These are phyloP conservation scores for Caretta caretta DNA, from an alignment of 2,113 vertebrate genomes.

Conservation along the genomic window DNA sequence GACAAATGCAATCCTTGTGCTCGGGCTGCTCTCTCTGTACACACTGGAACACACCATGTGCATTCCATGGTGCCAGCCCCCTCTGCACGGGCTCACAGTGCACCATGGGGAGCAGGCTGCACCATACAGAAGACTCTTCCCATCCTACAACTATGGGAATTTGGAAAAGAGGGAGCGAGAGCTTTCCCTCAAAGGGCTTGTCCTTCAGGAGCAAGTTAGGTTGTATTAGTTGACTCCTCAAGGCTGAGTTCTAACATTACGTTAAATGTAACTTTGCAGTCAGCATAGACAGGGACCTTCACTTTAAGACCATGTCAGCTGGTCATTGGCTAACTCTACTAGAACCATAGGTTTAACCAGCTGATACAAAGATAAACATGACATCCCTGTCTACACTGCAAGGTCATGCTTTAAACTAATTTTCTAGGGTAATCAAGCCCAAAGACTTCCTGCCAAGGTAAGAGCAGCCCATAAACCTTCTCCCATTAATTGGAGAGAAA, in stretches of 20 bases:
- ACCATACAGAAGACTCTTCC: accelerated
- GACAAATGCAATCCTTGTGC: not conserved
- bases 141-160: not conserved
- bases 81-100: accelerated
- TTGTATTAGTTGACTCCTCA: too few relatives aligned
- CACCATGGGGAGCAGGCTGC: accelerated
- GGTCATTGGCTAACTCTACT: not conserved
- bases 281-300: not conserved
- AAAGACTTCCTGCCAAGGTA: not conserved
- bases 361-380: not conserved
- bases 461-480: not conserved
- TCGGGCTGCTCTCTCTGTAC: accelerated
- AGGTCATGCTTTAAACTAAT: not conserved
- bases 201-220: not conserved
- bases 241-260: not conserved
- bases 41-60: accelerated
- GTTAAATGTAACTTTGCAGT: not conserved
- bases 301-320: not conserved
- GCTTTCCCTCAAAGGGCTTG: not conserved
- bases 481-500: not conserved
- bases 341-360: not conserved
- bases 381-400: not conserved
- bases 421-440: not conserved
- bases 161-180: not conserved
- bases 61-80: not conserved